Evolutionary conservation across 2,888 invertebrate species (phyloP), one percentile per base, ranked within the genome.

Genomic region (Macrosoma leucophasiata): DNA sequence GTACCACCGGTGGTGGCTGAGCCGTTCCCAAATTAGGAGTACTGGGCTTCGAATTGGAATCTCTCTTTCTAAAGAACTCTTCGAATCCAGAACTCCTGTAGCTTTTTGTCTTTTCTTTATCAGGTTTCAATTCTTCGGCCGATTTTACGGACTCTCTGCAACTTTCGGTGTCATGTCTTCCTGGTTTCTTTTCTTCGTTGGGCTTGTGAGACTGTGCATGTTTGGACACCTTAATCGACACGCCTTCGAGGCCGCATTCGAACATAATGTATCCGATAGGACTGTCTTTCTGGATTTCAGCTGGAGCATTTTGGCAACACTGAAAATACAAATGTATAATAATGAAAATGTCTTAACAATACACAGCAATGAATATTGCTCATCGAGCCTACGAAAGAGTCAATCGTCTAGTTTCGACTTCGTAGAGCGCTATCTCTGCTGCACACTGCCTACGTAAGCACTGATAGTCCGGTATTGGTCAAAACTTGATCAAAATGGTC

Each of bases 181-280:
- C 36, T 6, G 58, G 62, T 49, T 76, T 76, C 48, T 86, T 86
- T 24, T 89, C 88, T 23, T 89, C 89, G 42, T 89, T 90, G 0
- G 89, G 87, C 58, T 93, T 91, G 55, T 93, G 91, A 38, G 91
- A 91, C 57, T 91, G 91, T 0, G 92, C 91, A 50, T 92, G 89
- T 52, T 92, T 90, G 17, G 77, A 75, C 3, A 87, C 86, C 63
- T 95, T 95, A 10, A 97, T 86, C 6, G 91, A 90, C 9, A 97
- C 91, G 1, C 95, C 95, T 77, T 98, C 97, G 18, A 97, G 77
- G 0, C 98, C 97, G 62, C 95, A 95, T 73, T 98, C 98, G 62
- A 96, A 96, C 97, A 98, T 97, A 33, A 98, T 96, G 63, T 94
- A 97, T 11, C 96, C 96, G 35, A 95, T 84, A 36, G 90, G 88